Conservation (phyloP, 2,797 vertebrate species). For the Graptemys geographica region DNA sequence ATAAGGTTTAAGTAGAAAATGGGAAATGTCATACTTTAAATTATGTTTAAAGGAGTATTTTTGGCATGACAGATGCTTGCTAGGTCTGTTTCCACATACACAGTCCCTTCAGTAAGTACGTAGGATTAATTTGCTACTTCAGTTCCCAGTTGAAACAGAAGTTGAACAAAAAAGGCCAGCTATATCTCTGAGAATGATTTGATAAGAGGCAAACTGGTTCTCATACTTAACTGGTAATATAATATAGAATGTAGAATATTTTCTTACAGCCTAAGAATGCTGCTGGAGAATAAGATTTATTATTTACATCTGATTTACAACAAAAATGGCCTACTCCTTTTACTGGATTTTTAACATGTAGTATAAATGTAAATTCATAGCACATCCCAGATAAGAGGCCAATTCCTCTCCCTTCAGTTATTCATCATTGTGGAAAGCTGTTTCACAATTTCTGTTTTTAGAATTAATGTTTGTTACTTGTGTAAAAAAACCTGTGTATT, state of each 20-base stretch:
- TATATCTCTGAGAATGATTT: background rate
- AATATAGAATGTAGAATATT: background rate
- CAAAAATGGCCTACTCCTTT: background rate
- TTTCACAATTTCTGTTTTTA: background rate
- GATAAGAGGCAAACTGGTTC: slow-evolving; percentile 11
- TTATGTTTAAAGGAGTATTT: slow-evolving; percentile 2
- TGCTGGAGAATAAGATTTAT: background rate
- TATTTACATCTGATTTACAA: slow-evolving; percentile 10
- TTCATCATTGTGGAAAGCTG: background rate
- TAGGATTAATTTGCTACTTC: slow-evolving; percentile 40
- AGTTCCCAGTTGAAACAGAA: slow-evolving; percentile 27
- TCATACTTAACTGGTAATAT: slow-evolving; percentile 5
- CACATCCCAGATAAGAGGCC: background rate
- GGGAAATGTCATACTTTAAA: background rate
- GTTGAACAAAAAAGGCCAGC: background rate
- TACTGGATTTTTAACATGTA: background rate
- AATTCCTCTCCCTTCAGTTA: background rate
- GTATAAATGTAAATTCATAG: background rate
- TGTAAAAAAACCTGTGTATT: background rate
- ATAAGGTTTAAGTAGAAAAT: slow-evolving; percentile 23
- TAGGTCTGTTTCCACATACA: background rate
- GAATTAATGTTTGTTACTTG: background rate
- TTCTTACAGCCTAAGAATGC: slow-evolving; percentile 5
- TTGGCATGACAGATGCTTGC: background rate
- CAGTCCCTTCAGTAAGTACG: background rate